Conservation (phyloP, 2,113 vertebrate species). For the Poicephalus meyeri region DNA sequence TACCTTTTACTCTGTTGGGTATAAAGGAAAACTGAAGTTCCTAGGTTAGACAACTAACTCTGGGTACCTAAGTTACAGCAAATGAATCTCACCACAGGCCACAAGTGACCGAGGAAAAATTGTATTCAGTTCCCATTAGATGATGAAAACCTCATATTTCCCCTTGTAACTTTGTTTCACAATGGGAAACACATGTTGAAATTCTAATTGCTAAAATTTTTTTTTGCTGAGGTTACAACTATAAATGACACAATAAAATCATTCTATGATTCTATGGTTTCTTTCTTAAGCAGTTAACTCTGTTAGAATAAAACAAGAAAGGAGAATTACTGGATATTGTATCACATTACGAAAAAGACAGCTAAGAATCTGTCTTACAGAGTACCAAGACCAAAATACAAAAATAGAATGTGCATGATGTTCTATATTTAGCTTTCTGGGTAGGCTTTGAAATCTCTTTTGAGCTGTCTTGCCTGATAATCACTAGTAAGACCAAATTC, state of each 20-base stretch:
- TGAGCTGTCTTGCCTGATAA: constrained; percentile 43
- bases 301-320: neutral
- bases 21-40: neutral
- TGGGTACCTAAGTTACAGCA: neutral
- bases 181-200: neutral
- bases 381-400: constrained; percentile 25
- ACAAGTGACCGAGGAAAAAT: neutral
- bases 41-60: neutral
- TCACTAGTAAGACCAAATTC: constrained; percentile 7
- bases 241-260: neutral
- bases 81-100: neutral
- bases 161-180: neutral
- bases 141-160: neutral
- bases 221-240: neutral
- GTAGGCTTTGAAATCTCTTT: constrained; percentile 47
- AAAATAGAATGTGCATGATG: constrained; percentile 39
- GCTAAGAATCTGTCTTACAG: neutral
- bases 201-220: neutral
- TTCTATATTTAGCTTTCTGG: constrained; percentile 53
- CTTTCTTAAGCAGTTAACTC: neutral
- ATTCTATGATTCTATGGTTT: neutral
- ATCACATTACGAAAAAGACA: neutral
- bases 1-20: neutral
- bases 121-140: neutral
- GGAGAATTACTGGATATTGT: neutral